phyloP scores from a whole-genome alignment of 2,888 invertebrate genomes.

The Tupiocoris notatus region DNA sequence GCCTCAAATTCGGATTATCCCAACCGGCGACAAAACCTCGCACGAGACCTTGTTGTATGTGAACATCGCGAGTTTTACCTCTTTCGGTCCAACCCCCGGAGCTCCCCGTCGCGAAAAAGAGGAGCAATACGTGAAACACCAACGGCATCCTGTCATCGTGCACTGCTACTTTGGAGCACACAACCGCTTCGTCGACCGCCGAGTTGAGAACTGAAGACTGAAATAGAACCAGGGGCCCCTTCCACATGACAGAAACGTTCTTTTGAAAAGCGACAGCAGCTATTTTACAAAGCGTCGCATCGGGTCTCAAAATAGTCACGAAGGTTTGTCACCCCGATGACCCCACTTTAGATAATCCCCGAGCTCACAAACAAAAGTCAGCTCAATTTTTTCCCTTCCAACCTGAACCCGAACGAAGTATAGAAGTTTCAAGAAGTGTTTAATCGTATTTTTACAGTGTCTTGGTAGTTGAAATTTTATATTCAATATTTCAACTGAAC shows the following conservation, averaged over 20 bases:
- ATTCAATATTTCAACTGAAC: no score
- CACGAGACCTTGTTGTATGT: conserved; percentile 35
- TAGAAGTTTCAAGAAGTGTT: no score
- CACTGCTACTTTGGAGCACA: conserved; percentile 3
- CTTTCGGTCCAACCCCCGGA: conserved; percentile 30
- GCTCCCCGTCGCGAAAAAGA: conserved; percentile 4
- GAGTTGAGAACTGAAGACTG: conserved; percentile 23
- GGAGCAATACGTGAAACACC: conserved; percentile 20
- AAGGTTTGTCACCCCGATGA: conserved; percentile 29
- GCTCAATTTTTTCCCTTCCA: no score
- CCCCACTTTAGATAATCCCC: background rate
- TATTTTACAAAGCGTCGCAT: background rate
- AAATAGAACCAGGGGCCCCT: conserved; percentile 28
- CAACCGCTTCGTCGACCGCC: background rate
- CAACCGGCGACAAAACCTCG: conserved; percentile 33
- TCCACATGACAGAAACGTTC: background rate
- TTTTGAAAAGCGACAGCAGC: background rate
- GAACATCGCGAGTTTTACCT: conserved; percentile 39
- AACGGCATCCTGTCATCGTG: conserved; percentile 45
- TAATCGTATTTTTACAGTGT: no score
- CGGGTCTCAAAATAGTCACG: conserved; percentile 9
- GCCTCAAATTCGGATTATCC: conserved; percentile 29
- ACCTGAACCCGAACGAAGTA: no score
- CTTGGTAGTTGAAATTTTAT: no score
- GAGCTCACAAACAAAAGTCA: background rate